Evolutionary conservation across 2,888 invertebrate genomes (phyloP).

Genomic region (Sussaba pulchella): DNA sequence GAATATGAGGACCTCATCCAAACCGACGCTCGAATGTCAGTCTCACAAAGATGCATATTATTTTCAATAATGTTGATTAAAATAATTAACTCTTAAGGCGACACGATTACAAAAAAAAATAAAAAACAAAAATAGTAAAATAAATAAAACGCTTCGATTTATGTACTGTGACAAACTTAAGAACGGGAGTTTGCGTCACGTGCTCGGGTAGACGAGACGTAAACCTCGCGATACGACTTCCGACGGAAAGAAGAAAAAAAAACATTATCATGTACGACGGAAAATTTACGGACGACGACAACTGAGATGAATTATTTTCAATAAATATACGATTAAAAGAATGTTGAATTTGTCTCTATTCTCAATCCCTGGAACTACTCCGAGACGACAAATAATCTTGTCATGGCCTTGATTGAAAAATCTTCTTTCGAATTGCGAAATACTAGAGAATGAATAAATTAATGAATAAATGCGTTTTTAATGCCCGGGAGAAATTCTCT

Average conservation of each 20-base stretch:
- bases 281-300: constrained; percentile 66
- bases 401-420: too few species aligned
- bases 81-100: constrained; percentile 53
- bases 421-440: too few species aligned
- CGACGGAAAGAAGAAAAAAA: constrained; percentile 35
- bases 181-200: constrained; percentile 7
- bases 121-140: constrained; percentile 5
- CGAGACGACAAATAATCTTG: too few species aligned
- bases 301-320: constrained; percentile 72
- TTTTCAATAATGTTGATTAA: constrained; percentile 53
- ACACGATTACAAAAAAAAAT: constrained; percentile 41
- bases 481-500: too few species aligned
- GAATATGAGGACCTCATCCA: constrained; percentile 34
- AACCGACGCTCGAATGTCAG: constrained; percentile 46
- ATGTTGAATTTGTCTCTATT: too few species aligned
- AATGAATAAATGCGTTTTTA: too few species aligned
- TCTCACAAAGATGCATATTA: constrained; percentile 47
- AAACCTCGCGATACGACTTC: constrained; percentile 50
- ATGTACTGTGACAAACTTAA: constrained; percentile 17
- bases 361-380: too few species aligned
- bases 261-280: constrained; percentile 61
- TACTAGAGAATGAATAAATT: too few species aligned
- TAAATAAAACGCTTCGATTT: constrained; percentile 35
- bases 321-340: constrained; percentile 71
- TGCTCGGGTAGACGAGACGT: constrained; percentile 19